These are phyloP conservation scores for Drosophila rhopaloa DNA, from an alignment of 1,140 invertebrate genomes.

Conservation along the genomic window DNA sequence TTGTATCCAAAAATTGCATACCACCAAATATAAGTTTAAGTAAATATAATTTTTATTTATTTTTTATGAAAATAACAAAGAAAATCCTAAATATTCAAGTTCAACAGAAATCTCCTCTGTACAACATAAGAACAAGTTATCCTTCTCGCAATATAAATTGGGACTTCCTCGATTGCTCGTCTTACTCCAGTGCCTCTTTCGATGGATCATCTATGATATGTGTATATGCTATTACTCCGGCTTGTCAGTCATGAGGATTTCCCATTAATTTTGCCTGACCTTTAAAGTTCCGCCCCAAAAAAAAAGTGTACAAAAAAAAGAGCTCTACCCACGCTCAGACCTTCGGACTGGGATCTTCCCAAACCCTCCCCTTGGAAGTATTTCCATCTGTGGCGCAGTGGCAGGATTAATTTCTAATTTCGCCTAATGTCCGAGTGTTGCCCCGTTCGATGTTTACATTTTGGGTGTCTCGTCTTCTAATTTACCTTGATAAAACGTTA, in stretches of 20 bases:
- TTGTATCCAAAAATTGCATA: too few relatives aligned
- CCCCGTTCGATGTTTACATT: constrained; percentile 45
- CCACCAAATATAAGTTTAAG: too few relatives aligned
- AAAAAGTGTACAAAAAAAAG: constrained; percentile 11
- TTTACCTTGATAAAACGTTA: constrained; percentile 64
- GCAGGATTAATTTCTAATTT: constrained; percentile 65
- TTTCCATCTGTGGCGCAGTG: constrained; percentile 44
- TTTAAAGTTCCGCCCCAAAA: constrained; percentile 43
- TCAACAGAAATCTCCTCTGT: too few relatives aligned
- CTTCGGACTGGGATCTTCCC: constrained; percentile 9
- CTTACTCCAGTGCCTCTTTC: constrained; percentile 2
- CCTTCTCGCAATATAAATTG: constrained; percentile 22
- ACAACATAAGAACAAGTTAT: neutral
- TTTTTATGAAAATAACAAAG: too few relatives aligned
- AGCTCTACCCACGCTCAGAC: constrained; percentile 20
- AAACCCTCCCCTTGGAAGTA: constrained; percentile 10
- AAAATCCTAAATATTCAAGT: too few relatives aligned
- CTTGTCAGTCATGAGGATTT: constrained; percentile 48
- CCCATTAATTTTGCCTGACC: constrained; percentile 48
- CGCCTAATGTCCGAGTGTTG: constrained; percentile 52
- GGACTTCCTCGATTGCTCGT: constrained; percentile 28
- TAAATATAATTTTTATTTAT: too few relatives aligned
- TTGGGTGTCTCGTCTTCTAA: constrained; percentile 57
- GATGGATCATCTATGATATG: constrained; percentile 42
- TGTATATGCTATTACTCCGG: constrained; percentile 26